A percentile compares a stretch with the other conserved stretches of the same genome.
Conservation (phyloP, 2,797 vertebrate species). For the Acrossocheilus wenchowensis region DNA sequence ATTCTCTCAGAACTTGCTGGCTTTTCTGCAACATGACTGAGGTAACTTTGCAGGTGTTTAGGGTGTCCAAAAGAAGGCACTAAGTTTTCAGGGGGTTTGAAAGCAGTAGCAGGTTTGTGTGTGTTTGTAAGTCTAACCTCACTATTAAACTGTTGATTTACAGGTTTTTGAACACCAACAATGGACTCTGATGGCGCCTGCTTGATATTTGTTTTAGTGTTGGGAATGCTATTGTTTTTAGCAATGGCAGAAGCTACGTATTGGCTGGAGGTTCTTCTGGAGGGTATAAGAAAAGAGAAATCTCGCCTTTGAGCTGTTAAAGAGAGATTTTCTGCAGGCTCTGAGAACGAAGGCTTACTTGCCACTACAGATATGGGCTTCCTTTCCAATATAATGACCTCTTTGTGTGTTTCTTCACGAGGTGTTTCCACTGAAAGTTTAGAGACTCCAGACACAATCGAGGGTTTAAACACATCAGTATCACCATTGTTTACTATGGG, state of each 20-base stretch:
- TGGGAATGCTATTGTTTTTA: slow-evolving; percentile 76
- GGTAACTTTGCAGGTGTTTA: slow-evolving; percentile 65
- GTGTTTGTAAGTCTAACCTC: slow-evolving; percentile 56
- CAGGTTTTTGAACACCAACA: slow-evolving; percentile 51
- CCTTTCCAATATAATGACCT: slow-evolving; percentile 57
- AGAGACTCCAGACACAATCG: slow-evolving; percentile 26
- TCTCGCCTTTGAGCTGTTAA: slow-evolving; percentile 70
- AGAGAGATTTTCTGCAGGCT: slow-evolving; percentile 46
- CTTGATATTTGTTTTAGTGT: slow-evolving; percentile 61
- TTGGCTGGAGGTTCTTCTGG: slow-evolving; percentile 91
- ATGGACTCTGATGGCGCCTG: slow-evolving; percentile 57
- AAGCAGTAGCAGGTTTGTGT: slow-evolving; percentile 40
- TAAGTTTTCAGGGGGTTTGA: slow-evolving; percentile 2
- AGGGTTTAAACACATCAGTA: slow-evolving; percentile 56
- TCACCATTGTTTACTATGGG: slow-evolving; percentile 63
- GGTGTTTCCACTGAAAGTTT: slow-evolving; percentile 59
- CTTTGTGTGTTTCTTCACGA: slow-evolving; percentile 58
- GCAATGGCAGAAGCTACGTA: slow-evolving; percentile 92
- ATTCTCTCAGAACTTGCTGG: slow-evolving; percentile 55
- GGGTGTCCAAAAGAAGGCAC: slow-evolving; percentile 57
- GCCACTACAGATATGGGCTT: slow-evolving; percentile 59
- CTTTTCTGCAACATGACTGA: slow-evolving; percentile 63
- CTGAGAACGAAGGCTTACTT: slow-evolving; percentile 63
- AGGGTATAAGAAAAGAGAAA: slow-evolving; percentile 83
- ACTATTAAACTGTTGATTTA: slow-evolving; percentile 53